Percentiles rank a stretch among this genome's conserved stretches.
Conservation (phyloP, 2,113 vertebrate genomes). For the Rostratula benghalensis region DNA sequence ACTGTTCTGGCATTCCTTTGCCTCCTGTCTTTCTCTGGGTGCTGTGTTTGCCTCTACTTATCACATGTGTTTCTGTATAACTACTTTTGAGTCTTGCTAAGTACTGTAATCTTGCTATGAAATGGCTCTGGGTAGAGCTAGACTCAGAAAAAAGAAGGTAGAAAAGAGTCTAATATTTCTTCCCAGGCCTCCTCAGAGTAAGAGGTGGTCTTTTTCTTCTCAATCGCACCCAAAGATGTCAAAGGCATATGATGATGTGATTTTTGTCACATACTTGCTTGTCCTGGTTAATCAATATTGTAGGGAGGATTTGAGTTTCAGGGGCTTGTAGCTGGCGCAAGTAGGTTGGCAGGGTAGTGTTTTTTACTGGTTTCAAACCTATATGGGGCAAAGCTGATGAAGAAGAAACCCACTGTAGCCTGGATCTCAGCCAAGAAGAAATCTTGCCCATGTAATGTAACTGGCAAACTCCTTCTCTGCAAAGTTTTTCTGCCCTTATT, state of each 20-base stretch:
- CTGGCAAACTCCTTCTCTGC: neutral
- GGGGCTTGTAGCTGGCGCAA: neutral
- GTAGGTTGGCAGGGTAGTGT: neutral
- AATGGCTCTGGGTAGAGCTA: neutral
- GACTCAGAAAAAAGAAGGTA: neutral
- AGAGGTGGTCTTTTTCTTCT: neutral
- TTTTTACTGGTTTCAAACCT: neutral
- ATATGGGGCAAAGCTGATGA: neutral
- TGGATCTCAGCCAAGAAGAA: neutral
- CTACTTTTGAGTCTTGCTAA: neutral
- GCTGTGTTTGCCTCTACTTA: neutral
- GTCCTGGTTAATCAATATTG: neutral
- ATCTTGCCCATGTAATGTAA: neutral
- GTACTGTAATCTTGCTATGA: neutral
- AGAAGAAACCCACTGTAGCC: neutral
- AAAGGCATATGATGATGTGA: neutral
- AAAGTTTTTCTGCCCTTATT: neutral
- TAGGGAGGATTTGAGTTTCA: neutral
- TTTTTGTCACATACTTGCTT: neutral
- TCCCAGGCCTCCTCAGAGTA: neutral
- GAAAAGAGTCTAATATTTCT: neutral
- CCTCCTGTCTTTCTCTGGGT: neutral
- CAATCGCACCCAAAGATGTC: neutral
- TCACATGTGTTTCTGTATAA: neutral
- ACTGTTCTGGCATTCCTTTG: neutral